Evolutionary conservation across 2,797 vertebrate species (phyloP), one percentile per base, ranked within the genome.

Genomic region (Otus scops): DNA sequence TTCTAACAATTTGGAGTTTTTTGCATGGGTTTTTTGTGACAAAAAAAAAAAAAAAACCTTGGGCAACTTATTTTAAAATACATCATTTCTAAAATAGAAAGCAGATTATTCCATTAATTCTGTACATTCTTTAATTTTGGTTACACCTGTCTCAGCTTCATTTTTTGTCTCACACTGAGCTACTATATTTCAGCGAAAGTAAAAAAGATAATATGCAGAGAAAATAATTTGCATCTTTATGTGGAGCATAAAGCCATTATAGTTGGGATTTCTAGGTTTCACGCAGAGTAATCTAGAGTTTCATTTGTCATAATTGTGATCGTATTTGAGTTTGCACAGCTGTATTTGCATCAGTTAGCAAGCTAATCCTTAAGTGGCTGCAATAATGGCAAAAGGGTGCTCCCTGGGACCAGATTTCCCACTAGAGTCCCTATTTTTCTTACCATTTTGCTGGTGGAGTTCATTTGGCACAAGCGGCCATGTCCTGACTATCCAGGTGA

Each of bases 271-370:
- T 87, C 59, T 95, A 43, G 48, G 53, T 56, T 85, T 75, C 30
- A 68, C n/a, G 16, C 64, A 51, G 73, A 23, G 39, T 89, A 75
- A 89, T 74, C 30, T 75, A 27, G 82, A 51, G 5, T 24, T 43
- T 89, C 7, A 23, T 78, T 91, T 85, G 24, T 59, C 3, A 0
- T 81, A 48, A 18, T 23, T 39, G 17, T 73, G 65, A 60, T 10
- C 20, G 9, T 34, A 51, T 79, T 94, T 84, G 48, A 88, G 47
- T 85, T 22, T 60, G 21, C 65, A 85, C 23, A 85, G 60, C 57
- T 94, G 19, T 85, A 23, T 87, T 47, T 79, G 21, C 54, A 50
- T 95, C 56, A 92, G 6, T 88, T 71, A 88, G 18, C 57, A 64
- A 39, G 32, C 24, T 78, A 41, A 61, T 61, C 34, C 64, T 81